Evolutionary conservation across 2,113 vertebrate genomes (phyloP).

Genomic region (Oncorhynchus mykiss): DNA sequence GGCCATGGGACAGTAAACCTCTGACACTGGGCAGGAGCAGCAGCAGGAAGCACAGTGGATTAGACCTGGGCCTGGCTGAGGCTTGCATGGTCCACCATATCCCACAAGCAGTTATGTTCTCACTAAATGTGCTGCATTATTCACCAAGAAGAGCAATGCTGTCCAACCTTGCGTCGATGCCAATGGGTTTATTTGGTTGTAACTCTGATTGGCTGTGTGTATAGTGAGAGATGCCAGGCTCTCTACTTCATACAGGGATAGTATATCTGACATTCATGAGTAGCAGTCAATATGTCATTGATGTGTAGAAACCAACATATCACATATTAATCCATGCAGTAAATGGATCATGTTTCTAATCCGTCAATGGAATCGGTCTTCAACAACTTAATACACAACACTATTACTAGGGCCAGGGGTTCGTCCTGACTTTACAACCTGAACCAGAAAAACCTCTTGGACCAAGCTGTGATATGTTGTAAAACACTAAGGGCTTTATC

Average conservation of each 20-base stretch:
- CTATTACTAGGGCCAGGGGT: background rate
- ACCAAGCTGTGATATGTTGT: background rate
- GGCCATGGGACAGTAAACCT: too few species aligned
- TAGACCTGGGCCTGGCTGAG: slow-evolving; percentile 20
- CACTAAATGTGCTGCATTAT: background rate
- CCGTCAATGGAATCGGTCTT: background rate
- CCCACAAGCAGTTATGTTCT: slow-evolving; percentile 1
- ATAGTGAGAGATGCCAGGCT: background rate
- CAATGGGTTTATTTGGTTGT: background rate
- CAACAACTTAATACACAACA: background rate
- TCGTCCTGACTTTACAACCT: too few species aligned
- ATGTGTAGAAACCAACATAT: background rate
- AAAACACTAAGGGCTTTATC: background rate
- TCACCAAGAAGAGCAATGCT: slow-evolving; percentile 2
- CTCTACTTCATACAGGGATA: background rate
- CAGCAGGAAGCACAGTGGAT: slow-evolving; percentile 18
- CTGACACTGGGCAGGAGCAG: background rate
- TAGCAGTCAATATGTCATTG: background rate
- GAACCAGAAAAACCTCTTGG: too few species aligned
- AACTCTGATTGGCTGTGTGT: background rate
- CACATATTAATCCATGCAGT: background rate
- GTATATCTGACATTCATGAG: too few species aligned
- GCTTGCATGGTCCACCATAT: slow-evolving; percentile 16
- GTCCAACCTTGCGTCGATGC: background rate
- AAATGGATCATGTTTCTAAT: background rate